Evolutionary conservation across 2,888 invertebrate species (phyloP).

Genomic region (Agrilus mali): DNA sequence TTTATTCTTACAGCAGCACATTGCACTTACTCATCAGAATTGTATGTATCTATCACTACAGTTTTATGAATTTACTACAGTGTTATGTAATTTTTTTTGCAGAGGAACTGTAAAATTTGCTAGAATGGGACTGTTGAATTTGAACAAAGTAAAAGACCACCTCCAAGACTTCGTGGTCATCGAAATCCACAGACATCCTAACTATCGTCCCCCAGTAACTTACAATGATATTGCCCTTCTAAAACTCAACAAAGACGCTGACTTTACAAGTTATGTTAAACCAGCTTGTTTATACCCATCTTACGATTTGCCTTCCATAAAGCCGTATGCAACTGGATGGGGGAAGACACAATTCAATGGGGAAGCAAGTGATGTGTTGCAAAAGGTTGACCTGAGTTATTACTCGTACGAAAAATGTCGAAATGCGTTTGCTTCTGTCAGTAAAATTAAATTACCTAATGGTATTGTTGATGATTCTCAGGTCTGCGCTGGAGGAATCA

Average conservation of each 20-base stretch:
- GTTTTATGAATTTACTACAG: not conserved
- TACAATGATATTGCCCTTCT: constrained; percentile 43
- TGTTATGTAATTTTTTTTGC: constrained; percentile 6
- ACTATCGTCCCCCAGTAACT: constrained; percentile 28
- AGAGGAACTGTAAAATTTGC: constrained; percentile 30
- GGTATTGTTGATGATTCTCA: constrained; percentile 32
- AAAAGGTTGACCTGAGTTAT: constrained; percentile 33
- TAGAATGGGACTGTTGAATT: constrained; percentile 36
- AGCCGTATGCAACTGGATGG: constrained; percentile 36
- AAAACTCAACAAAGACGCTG: constrained; percentile 28
- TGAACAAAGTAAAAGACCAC: constrained; percentile 20
- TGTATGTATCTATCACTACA: constrained; percentile 5
- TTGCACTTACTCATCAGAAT: constrained; percentile 28
- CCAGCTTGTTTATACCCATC: constrained; percentile 36
- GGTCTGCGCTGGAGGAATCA: constrained; percentile 35
- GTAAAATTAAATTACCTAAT: constrained; percentile 20
- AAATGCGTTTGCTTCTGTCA: constrained; percentile 16
- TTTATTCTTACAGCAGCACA: constrained; percentile 55
- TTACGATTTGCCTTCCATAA: constrained; percentile 10
- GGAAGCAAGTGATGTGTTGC: constrained; percentile 24
- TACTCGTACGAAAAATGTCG: constrained; percentile 25
- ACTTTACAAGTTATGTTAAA: constrained; percentile 29
- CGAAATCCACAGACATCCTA: constrained; percentile 30
- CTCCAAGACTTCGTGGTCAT: constrained; percentile 26
- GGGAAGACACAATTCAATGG: constrained; percentile 26